A percentile compares a stretch with the other conserved stretches of the same genome.
Conservation (phyloP, 2,113 vertebrate species). For the Thymallus thymallus region DNA sequence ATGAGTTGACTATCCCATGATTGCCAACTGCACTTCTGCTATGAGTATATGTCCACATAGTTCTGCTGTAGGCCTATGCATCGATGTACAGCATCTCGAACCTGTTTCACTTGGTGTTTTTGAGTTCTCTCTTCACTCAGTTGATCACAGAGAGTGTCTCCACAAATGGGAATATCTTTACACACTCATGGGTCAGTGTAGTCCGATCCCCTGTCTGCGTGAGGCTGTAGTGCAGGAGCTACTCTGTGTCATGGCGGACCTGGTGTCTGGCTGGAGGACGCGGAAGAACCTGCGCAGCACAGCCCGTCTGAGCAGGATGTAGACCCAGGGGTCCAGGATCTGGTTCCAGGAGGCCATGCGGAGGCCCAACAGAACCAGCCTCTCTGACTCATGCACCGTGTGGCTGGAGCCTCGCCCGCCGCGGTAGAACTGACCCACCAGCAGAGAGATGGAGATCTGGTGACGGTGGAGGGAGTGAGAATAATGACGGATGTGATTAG, state of each 20-base stretch:
- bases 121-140: too few relatives aligned
- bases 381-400: conserved; percentile 26
- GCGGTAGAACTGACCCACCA: conserved; percentile 44
- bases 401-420: not conserved
- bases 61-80: too few relatives aligned
- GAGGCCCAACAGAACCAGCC: conserved; percentile 71
- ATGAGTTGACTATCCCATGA: too few relatives aligned
- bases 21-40: too few relatives aligned
- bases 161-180: too few relatives aligned
- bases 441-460: conserved; percentile 56
- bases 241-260: conserved; percentile 18
- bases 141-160: too few relatives aligned
- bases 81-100: too few relatives aligned
- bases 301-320: conserved; percentile 82
- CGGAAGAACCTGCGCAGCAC: conserved; percentile 75
- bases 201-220: conserved; percentile 1
- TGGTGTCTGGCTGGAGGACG: conserved; percentile 52
- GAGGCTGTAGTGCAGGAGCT: conserved; percentile 24
- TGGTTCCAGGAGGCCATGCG: conserved; percentile 85
- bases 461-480: too few relatives aligned
- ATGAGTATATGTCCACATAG: too few relatives aligned
- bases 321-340: conserved; percentile 87
- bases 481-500: too few relatives aligned
- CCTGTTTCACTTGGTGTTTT: too few relatives aligned
- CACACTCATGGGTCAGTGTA: not conserved